These are phyloP conservation scores for Saccostrea glomerata DNA, from an alignment of 1,140 invertebrate species.

Conservation along the genomic window DNA sequence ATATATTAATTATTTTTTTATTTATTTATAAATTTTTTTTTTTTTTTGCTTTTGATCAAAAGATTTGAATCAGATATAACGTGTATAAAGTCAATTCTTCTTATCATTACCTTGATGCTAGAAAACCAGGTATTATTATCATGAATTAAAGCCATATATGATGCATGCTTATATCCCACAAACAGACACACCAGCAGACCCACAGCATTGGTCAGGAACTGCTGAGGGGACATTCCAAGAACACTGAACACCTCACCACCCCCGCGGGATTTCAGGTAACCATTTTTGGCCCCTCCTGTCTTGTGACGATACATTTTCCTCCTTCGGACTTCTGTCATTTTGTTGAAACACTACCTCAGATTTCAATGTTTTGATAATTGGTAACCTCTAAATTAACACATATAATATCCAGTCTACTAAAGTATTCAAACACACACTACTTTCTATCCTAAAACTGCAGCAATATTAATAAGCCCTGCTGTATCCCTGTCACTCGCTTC, in stretches of 20 bases:
- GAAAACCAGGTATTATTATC: constrained; percentile 80
- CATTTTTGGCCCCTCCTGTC: constrained; percentile 55
- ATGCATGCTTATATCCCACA: constrained; percentile 65
- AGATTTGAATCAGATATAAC: neutral
- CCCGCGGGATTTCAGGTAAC: constrained; percentile 50
- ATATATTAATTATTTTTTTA: too few relatives aligned
- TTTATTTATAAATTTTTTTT: too few relatives aligned
- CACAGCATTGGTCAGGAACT: constrained; percentile 57
- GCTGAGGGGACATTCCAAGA: constrained; percentile 58
- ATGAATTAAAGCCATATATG: constrained; percentile 73
- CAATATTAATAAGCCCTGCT: neutral
- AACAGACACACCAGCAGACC: constrained; percentile 62
- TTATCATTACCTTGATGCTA: constrained; percentile 76
- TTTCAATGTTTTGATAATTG: neutral
- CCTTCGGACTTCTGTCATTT: constrained; percentile 64
- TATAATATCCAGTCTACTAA: too few relatives aligned
- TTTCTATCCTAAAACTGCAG: neutral
- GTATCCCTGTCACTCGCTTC: neutral
- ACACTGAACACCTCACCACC: constrained; percentile 50
- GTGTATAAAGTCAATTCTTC: neutral
- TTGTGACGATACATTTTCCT: constrained; percentile 57
- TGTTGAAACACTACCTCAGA: neutral
- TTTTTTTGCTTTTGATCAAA: too few relatives aligned
- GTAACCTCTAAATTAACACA: too few relatives aligned
- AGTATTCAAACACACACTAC: neutral